Percentiles rank a stretch among this genome's conserved stretches.
Conservation (phyloP, 2,888 invertebrate species). For the Drosophila antonietae region DNA sequence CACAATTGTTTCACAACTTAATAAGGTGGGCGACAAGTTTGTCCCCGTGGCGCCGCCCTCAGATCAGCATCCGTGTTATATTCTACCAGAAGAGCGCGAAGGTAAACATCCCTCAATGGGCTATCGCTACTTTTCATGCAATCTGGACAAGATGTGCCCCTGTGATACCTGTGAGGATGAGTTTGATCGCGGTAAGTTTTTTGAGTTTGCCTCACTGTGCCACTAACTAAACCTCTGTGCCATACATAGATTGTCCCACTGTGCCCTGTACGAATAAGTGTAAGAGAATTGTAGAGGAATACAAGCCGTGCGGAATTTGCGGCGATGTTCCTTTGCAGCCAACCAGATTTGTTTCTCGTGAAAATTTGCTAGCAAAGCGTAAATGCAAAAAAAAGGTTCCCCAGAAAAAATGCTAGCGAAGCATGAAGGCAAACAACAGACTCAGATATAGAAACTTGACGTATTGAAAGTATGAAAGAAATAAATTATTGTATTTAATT, state of each 20-base stretch:
- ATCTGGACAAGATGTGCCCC: conserved; percentile 68
- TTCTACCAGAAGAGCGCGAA: background rate
- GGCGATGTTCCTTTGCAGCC: background rate
- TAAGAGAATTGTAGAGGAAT: background rate
- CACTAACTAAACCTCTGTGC: background rate
- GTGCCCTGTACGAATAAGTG: conserved; percentile 21
- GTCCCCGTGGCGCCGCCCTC: background rate
- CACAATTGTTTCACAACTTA: conserved; percentile 77
- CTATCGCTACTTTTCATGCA: conserved; percentile 76
- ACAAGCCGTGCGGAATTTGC: background rate
- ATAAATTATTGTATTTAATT: background rate
- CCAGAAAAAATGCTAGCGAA: background rate
- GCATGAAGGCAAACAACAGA: background rate
- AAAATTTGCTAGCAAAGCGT: background rate
- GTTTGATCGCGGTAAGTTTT: conserved; percentile 64
- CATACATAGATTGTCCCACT: conserved; percentile 50
- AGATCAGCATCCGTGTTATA: conserved; percentile 43
- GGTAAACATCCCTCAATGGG: conserved; percentile 31
- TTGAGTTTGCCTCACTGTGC: no score
- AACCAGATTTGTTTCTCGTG: background rate
- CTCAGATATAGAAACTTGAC: background rate
- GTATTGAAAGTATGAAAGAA: background rate
- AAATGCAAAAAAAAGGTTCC: background rate
- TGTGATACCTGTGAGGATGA: conserved; percentile 78
- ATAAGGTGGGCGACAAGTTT: background rate